Conservation (phyloP, 2,113 vertebrate genomes). For the Labrus mixtus region DNA sequence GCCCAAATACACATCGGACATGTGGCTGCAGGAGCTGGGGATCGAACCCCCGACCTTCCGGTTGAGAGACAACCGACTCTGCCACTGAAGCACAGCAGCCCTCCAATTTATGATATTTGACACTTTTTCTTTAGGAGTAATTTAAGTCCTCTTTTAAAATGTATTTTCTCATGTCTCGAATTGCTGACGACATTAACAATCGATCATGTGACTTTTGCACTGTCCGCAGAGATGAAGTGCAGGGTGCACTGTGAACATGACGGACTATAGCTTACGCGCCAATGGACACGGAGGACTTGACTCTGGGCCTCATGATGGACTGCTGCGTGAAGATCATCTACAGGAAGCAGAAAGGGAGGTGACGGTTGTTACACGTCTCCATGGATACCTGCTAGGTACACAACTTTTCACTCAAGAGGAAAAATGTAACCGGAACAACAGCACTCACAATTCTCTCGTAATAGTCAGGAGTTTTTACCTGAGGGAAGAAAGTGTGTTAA, state of each 20-base stretch:
- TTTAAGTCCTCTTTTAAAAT: too few relatives aligned
- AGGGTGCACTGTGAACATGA: background rate
- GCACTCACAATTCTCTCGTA: constrained; percentile 92
- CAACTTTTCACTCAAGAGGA: background rate
- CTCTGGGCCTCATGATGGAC: constrained; percentile 92
- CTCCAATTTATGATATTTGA: too few relatives aligned
- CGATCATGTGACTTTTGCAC: too few relatives aligned
- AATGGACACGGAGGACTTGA: constrained; percentile 97
- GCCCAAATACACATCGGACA: too few relatives aligned
- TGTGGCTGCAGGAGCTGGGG: too few relatives aligned
- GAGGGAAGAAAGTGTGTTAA: constrained; percentile 64
- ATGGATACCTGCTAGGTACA: background rate
- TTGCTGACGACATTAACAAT: too few relatives aligned
- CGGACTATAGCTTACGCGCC: constrained; percentile 89
- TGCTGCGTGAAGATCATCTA: constrained; percentile 97
- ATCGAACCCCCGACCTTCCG: too few relatives aligned
- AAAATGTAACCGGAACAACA: background rate
- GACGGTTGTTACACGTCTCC: background rate
- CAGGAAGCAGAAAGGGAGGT: constrained; percentile 29
- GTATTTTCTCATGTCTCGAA: too few relatives aligned
- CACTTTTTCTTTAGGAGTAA: too few relatives aligned
- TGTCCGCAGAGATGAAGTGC: background rate
- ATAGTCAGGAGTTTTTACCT: constrained; percentile 89
- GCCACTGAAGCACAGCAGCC: too few relatives aligned
- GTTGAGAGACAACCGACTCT: too few relatives aligned